These are phyloP conservation scores for Phylloscopus trochilus DNA, from an alignment of 2,113 vertebrate genomes.

Conservation along the genomic window DNA sequence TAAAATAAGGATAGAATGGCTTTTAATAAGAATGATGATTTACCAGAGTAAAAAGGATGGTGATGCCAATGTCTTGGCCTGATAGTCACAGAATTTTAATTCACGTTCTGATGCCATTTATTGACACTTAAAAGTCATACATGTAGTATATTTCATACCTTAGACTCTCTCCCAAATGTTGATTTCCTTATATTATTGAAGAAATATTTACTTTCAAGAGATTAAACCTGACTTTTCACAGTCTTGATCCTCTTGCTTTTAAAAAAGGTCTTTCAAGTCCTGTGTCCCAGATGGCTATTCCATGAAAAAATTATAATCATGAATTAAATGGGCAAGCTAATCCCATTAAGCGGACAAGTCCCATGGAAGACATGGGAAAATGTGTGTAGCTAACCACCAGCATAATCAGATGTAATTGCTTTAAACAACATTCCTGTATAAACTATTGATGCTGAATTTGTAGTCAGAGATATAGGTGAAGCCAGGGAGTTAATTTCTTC, in stretches of 20 bases:
- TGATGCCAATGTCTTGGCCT: not conserved
- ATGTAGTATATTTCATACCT: not conserved
- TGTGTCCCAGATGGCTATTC: not conserved
- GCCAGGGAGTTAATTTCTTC: not conserved
- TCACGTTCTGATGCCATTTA: not conserved
- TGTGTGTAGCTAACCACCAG: not conserved
- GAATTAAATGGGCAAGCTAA: not conserved
- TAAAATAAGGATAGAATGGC: not conserved
- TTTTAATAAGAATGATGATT: not conserved
- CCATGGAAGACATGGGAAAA: not conserved
- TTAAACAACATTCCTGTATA: not conserved
- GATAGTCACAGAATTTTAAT: not conserved
- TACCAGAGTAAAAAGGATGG: not conserved
- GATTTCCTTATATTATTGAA: not conserved
- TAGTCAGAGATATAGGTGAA: not conserved
- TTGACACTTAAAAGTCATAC: not conserved
- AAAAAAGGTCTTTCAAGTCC: not conserved
- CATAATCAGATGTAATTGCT: not conserved
- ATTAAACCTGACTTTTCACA: not conserved
- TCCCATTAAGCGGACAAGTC: not conserved
- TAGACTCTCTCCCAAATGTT: not conserved
- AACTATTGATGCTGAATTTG: not conserved
- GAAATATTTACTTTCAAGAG: not conserved
- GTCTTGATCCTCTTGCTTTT: not conserved
- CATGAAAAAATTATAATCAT: not conserved